Conservation (phyloP, 2,888 invertebrate genomes). For the Euphydryas editha region DNA sequence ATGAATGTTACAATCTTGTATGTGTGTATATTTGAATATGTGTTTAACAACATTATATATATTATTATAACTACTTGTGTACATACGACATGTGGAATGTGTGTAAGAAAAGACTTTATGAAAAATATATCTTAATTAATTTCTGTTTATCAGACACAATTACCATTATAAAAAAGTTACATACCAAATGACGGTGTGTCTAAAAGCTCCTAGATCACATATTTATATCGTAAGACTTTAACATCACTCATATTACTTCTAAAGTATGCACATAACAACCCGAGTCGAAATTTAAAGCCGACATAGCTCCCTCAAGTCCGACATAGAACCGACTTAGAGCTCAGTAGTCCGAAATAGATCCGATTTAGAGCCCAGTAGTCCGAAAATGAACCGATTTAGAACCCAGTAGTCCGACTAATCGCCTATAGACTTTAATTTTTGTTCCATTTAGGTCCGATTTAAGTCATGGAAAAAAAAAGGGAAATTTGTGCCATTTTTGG, state of each 20-base stretch:
- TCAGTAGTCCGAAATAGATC: too few relatives aligned
- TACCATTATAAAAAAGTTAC: conserved; percentile 7
- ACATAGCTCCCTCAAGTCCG: too few relatives aligned
- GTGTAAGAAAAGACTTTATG: neutral
- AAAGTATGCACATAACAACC: conserved; percentile 39
- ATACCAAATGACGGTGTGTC: conserved; percentile 66
- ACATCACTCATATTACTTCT: conserved; percentile 50
- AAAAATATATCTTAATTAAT: neutral
- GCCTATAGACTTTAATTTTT: too few relatives aligned
- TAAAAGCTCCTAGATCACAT: conserved; percentile 59
- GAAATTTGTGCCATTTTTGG: too few relatives aligned
- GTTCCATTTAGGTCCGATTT: too few relatives aligned
- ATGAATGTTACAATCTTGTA: neutral
- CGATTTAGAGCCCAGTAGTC: too few relatives aligned
- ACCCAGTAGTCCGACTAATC: too few relatives aligned
- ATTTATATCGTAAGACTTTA: conserved; percentile 47
- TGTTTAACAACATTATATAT: neutral
- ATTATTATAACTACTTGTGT: neutral
- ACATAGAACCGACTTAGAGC: too few relatives aligned
- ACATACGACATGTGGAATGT: neutral
- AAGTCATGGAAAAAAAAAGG: too few relatives aligned
- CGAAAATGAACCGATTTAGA: too few relatives aligned
- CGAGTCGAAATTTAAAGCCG: too few relatives aligned
- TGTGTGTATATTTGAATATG: neutral
- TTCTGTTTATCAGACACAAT: neutral